Conservation (phyloP, 2,888 invertebrate genomes). For the Eurois occulta region DNA sequence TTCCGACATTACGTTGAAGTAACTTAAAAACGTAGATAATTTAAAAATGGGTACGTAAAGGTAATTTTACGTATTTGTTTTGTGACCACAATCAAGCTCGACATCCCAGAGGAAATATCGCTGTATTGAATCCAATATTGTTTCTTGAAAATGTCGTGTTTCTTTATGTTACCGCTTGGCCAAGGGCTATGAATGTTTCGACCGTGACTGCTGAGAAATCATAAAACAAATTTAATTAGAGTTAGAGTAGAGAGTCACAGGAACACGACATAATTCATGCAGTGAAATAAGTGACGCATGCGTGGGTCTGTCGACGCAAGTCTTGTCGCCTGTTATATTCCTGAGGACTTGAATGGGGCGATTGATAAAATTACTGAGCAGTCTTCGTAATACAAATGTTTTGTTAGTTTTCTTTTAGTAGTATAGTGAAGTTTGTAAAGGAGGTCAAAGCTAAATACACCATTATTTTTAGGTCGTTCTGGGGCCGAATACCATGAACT, state of each 20-base stretch:
- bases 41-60: slow-evolving; percentile 40
- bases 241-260: background rate
- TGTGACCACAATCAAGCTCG: slow-evolving; percentile 63
- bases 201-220: background rate
- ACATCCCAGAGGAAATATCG: slow-evolving; percentile 74
- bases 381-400: background rate
- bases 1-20: background rate
- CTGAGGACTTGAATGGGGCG: background rate
- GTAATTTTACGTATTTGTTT: slow-evolving; percentile 69
- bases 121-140: slow-evolving; percentile 71
- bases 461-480: too few relatives aligned
- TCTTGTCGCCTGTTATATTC: background rate
- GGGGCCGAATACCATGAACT: too few relatives aligned
- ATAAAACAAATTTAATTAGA: background rate
- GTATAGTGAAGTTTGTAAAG: background rate
- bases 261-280: background rate
- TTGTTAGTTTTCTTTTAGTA: background rate
- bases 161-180: background rate
- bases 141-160: slow-evolving; percentile 42
- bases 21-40: slow-evolving; percentile 47
- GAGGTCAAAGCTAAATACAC: background rate
- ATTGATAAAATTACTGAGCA: background rate
- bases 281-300: background rate
- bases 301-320: background rate
- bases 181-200: background rate